phyloP scores from a whole-genome alignment of 2,797 vertebrate species.

The Morus bassanus region DNA sequence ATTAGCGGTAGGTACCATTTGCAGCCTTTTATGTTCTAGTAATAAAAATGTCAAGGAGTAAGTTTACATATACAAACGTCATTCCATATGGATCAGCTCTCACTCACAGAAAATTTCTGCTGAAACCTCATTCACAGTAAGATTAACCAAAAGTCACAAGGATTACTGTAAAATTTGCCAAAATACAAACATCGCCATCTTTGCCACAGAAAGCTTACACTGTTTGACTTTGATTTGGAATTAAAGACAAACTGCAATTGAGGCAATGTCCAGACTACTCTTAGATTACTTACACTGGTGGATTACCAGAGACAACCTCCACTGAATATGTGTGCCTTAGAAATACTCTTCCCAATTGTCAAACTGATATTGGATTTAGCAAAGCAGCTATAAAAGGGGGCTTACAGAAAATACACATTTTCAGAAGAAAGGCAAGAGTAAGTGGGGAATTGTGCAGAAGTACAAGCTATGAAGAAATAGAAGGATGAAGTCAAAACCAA shows the following conservation, averaged over 20 bases:
- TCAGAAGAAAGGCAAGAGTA: not conserved
- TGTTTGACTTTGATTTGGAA: not conserved
- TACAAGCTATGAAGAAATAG: not conserved
- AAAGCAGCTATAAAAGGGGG: not conserved
- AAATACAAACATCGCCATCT: not conserved
- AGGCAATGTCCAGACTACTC: not conserved
- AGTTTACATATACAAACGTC: not conserved
- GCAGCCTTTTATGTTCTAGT: not conserved
- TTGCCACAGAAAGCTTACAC: not conserved
- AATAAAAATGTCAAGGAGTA: not conserved
- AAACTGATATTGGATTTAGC: not conserved
- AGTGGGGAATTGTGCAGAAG: not conserved
- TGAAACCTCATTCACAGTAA: not conserved
- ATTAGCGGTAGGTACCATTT: not conserved
- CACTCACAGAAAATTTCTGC: not conserved
- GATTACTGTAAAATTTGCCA: not conserved
- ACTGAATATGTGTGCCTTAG: not conserved
- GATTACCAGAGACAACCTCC: not conserved
- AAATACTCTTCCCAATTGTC: not conserved
- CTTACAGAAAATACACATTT: not conserved
- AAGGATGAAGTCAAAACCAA: not conserved
- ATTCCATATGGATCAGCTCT: not conserved
- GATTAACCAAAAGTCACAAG: not conserved
- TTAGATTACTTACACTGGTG: not conserved
- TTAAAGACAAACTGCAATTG: not conserved